These are phyloP conservation scores for Abrostola triplasia DNA, from an alignment of 2,888 invertebrate species.

Conservation along the genomic window DNA sequence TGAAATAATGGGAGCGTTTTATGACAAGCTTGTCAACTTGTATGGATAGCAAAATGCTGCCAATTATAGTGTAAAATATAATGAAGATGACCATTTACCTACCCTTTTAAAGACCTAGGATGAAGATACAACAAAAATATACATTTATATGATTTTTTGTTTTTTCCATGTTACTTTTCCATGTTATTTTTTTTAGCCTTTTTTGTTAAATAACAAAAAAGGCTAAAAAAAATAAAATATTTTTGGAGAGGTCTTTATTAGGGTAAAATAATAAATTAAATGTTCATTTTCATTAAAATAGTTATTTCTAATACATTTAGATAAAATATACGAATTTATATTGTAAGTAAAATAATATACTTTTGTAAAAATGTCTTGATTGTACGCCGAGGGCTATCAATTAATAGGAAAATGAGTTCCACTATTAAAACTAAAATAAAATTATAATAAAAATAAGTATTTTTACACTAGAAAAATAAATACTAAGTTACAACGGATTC, in stretches of 20 bases:
- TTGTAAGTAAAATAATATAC: slow-evolving; percentile 34
- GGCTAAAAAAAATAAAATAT: not conserved
- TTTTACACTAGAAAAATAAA: slow-evolving; percentile 27
- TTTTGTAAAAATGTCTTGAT: slow-evolving; percentile 51
- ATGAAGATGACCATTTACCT: slow-evolving; percentile 19
- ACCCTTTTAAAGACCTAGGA: not conserved
- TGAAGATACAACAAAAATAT: not conserved
- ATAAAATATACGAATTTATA: slow-evolving; percentile 56
- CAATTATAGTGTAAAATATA: slow-evolving; percentile 19
- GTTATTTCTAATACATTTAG: slow-evolving; percentile 14
- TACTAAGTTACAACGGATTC: slow-evolving; percentile 49
- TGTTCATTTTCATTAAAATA: slow-evolving; percentile 17
- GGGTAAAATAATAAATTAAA: slow-evolving; percentile 11
- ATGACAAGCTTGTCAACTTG: slow-evolving; percentile 42
- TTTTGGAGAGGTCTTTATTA: not conserved
- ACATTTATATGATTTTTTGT: too few species aligned
- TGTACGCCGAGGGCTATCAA: slow-evolving; percentile 41
- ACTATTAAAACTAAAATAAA: slow-evolving; percentile 25
- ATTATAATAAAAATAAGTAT: slow-evolving; percentile 23
- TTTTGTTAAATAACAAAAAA: slow-evolving; percentile 1
- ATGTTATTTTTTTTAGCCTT: too few species aligned
- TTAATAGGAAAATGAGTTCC: slow-evolving; percentile 33
- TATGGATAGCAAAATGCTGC: slow-evolving; percentile 16
- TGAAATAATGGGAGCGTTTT: slow-evolving; percentile 9
- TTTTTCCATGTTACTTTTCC: too few species aligned